Base-by-base conservation (phyloP, 2,888 invertebrate species). In the Drosophila kuntzei region DNA sequence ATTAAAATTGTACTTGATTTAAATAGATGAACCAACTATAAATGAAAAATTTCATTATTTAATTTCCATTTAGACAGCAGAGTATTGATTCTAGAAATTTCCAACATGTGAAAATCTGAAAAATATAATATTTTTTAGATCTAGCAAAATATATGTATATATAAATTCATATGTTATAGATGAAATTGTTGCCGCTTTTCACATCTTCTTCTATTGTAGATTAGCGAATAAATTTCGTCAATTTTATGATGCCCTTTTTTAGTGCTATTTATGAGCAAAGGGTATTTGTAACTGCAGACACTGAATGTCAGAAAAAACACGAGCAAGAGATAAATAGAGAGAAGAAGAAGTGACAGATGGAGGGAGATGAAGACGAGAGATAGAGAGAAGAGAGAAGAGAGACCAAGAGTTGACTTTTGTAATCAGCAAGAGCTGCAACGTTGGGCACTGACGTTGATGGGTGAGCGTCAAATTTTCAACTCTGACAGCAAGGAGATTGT, bases 371-470 rank as follows among this genome's bases (percentile, higher is more conserved):
- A 34, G 34, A 34, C 34, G 7, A 39, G 16, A 37, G 47, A 29
- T 7, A 6, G 36, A 27, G 50, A 37, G 22, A 18, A 53, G 44
- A 32, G 41, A 36, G 18, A 41, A 18, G 41, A 34, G 50, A 20
- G n/a, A 54, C 46, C 57, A 53, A 55, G 60, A 86, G 83, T 85
- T 85, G 87, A 85, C 87, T 85, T 80, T 80, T 74, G 87, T 80
- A 85, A 88, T 85, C 85, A 85, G 70, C 54, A 50, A 39, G 62
- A 53, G 62, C 54, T 71, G 72, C 65, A 62, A 49, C 39, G 34
- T 49, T 68, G 53, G 53, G 51, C 36, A 41, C 39, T 50, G 55
- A 65, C 62, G 66, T 79, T 75, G 71, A 71, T 68, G 71, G 59
- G 27, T 73, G 63, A 46, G 68, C 44, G 54, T 46, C 57, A 68